Conservation (phyloP, 2,797 vertebrate genomes). For the Coilia nasus region DNA sequence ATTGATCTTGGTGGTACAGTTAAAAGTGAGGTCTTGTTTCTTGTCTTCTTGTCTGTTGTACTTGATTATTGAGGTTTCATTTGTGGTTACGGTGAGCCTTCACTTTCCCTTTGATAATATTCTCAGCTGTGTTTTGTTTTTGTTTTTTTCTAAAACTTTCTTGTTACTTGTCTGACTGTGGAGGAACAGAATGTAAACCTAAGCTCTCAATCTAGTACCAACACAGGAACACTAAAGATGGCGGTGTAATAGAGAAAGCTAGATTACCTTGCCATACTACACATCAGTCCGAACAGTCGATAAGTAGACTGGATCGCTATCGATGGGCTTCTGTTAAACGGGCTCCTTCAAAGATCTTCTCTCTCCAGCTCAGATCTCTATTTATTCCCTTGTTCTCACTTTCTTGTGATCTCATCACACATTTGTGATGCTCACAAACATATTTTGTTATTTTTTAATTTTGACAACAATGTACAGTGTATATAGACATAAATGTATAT, state of each 20-base stretch:
- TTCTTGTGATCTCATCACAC: conserved; percentile 62
- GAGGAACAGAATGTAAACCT: conserved; percentile 14
- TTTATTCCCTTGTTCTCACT: conserved; percentile 49
- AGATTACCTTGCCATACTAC: conserved; percentile 7
- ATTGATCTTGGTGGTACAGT: conserved; percentile 29
- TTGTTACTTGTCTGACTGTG: conserved; percentile 27
- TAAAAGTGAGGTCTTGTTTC: conserved; percentile 42
- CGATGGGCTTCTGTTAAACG: not conserved
- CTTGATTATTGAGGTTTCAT: conserved; percentile 26
- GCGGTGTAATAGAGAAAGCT: not conserved
- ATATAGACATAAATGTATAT: conserved; percentile 79
- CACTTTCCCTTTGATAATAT: conserved; percentile 12
- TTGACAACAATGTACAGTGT: conserved; percentile 81
- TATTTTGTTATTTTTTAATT: conserved; percentile 77
- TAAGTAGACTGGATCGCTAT: conserved; percentile 4
- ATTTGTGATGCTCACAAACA: conserved; percentile 74
- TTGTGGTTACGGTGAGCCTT: conserved; percentile 19
- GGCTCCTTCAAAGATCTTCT: conserved; percentile 53
- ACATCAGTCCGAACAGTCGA: not conserved
- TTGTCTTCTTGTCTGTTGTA: conserved; percentile 43
- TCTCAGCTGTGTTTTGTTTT: not conserved
- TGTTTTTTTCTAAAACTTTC: not conserved
- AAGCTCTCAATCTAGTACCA: not conserved
- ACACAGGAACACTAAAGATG: not conserved
- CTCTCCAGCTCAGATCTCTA: conserved; percentile 63